Percentiles rank a stretch among this genome's conserved stretches.
Conservation (phyloP, 2,888 invertebrate genomes). For the Macrophya alboannulata region DNA sequence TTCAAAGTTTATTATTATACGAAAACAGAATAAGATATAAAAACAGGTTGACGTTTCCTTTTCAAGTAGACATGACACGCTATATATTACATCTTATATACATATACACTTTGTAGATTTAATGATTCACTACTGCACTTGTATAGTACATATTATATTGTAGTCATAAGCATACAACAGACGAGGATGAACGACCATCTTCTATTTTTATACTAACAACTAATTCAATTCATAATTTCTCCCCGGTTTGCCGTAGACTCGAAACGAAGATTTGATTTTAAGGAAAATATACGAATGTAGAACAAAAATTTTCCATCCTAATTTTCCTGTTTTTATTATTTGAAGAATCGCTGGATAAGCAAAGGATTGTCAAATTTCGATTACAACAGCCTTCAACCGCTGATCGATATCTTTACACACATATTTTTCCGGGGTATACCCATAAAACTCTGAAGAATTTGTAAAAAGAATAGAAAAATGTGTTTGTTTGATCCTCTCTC, state of each 20-base stretch:
- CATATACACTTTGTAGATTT: not conserved
- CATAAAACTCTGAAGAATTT: not conserved
- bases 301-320: too few relatives aligned
- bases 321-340: too few relatives aligned
- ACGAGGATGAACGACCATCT: constrained; percentile 11
- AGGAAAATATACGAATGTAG: too few relatives aligned
- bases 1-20: not conserved
- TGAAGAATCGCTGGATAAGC: too few relatives aligned
- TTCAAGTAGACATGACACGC: not conserved
- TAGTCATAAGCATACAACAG: constrained; percentile 12
- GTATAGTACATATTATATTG: not conserved
- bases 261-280: too few relatives aligned
- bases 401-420: too few relatives aligned
- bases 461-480: not conserved
- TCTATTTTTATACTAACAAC: constrained; percentile 35
- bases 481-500: not conserved
- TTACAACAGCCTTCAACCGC: too few relatives aligned
- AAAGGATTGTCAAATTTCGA: too few relatives aligned
- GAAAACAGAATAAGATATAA: not conserved
- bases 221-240: not conserved
- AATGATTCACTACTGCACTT: constrained; percentile 22
- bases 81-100: not conserved
- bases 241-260: too few relatives aligned
- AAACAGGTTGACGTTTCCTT: constrained; percentile 14
- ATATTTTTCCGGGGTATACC: not conserved